A percentile compares a stretch with the other conserved stretches of the same genome.
phyloP scores from a whole-genome alignment of 2,113 vertebrate genomes.

The Pseudolaguvia tuberculata region DNA sequence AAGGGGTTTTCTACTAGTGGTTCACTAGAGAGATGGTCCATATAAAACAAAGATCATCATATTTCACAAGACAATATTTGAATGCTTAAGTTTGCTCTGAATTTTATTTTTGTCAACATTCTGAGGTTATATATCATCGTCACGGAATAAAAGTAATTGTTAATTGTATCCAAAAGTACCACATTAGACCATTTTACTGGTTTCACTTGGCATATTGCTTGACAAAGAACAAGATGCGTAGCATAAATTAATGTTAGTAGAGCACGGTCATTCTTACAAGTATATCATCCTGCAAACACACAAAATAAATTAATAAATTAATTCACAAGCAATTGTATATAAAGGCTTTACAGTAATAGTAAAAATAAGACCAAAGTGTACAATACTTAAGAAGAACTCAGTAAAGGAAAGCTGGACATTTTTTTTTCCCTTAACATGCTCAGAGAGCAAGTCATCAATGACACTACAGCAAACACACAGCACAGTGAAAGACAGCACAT shows the following conservation, averaged over 20 bases:
- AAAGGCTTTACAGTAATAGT: constrained; percentile 77
- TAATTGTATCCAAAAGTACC: constrained; percentile 65
- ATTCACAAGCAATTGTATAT: constrained; percentile 80
- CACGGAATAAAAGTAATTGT: constrained; percentile 63
- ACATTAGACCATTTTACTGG: constrained; percentile 63
- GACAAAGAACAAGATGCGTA: constrained; percentile 66
- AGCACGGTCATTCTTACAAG: constrained; percentile 56
- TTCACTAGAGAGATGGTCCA: not conserved
- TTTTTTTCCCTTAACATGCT: constrained; percentile 42
- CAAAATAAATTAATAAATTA: constrained; percentile 99
- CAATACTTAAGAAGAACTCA: constrained; percentile 57
- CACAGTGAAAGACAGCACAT: constrained; percentile 58
- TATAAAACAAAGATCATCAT: not conserved
- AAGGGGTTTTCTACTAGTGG: not conserved
- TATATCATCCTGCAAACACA: constrained; percentile 69
- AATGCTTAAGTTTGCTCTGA: constrained; percentile 15
- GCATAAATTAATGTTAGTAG: constrained; percentile 72
- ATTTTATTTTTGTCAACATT: constrained; percentile 69
- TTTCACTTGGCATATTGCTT: constrained; percentile 68
- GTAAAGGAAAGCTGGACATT: constrained; percentile 26
- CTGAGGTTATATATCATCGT: constrained; percentile 61
- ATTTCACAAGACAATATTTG: not conserved
- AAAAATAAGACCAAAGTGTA: constrained; percentile 63
- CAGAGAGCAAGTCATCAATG: constrained; percentile 52
- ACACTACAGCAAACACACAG: constrained; percentile 60